Base-by-base conservation (phyloP, 1,140 invertebrate genomes). In the Cyrtorhinus lividipennis region DNA sequence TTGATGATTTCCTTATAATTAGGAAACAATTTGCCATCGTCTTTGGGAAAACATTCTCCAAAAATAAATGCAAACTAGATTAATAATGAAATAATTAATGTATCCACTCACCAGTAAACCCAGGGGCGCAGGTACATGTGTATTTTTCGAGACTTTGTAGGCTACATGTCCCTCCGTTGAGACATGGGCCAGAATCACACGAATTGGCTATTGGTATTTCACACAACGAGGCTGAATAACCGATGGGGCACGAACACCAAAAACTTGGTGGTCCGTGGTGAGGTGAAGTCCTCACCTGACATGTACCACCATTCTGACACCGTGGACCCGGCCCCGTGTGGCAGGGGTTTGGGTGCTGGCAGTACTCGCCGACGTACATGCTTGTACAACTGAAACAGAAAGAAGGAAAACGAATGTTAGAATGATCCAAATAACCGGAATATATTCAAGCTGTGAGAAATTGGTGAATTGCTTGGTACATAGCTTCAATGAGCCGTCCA, bases 231-330 rank as follows among this genome's bases (percentile, higher is more conserved):
- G 92, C 94, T 60, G 85, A 85, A 77, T 86, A 98, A 18, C 95
- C 95, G 62, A 94, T 77, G 1, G 90, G 86, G 75, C 92, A 95
- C 62, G 81, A 77, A 75, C 93, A 96, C 62, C 80, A 80, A 77
- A 95, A 95, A 15, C 82, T 82, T 0, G 89, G 88, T 0, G 82
- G 81, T 0, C 81, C 79, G 24, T 79, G 78, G 10, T 76, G 72
- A 24, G 76, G 76, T 13, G 82, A 82, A 61, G 84, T 80, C 57
- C 82, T 77, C 22, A 93, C 89, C 62, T 85, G 76, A 73, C 95
- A 97, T 1, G 87, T 88, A 56, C 92, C 94, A 2, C 91, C 91
- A 73, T 98, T 97, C 74, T 94, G 90, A 75, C 89, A 93, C 48
- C 89, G 81, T 10, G 77, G 75, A 23, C 80, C 82, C 0, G 82